Conservation (phyloP, 2,797 vertebrate genomes). For the Dallia pectoralis region DNA sequence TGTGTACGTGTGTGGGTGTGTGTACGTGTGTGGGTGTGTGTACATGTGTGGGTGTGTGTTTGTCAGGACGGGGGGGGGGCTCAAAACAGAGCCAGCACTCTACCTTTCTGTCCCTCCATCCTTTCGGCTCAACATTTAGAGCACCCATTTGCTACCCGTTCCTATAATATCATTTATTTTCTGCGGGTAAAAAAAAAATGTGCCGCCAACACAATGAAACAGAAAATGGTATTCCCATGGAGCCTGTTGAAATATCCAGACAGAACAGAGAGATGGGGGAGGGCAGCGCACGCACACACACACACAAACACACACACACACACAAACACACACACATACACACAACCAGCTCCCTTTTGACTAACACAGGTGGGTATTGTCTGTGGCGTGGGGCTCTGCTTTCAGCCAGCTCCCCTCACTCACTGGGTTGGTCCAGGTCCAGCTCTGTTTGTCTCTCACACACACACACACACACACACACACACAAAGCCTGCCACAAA, state of each 20-base stretch:
- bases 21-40: no score
- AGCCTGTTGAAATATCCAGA: conserved; percentile 62
- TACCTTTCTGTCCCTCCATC: no score
- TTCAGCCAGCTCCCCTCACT: conserved; percentile 66
- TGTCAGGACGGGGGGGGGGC: no score
- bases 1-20: no score
- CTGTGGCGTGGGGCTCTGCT: conserved; percentile 60
- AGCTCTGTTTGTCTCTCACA: conserved; percentile 45
- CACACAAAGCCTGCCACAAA: conserved; percentile 40
- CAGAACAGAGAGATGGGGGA: conserved; percentile 28
- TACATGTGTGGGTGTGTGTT: no score
- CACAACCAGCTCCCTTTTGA: conserved; percentile 45
- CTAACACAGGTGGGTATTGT: conserved; percentile 75
- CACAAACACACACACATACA: conserved; percentile 29
- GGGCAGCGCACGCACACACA: conserved; percentile 25
- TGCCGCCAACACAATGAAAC: conserved; percentile 51
- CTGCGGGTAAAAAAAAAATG: conserved; percentile 47
- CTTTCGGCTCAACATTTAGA: conserved; percentile 30
- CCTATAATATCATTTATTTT: background rate
- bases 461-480: no score
- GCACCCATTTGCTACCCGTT: background rate
- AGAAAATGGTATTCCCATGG: conserved; percentile 53
- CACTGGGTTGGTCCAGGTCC: conserved; percentile 57
- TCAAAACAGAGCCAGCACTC: no score
- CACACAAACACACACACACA: conserved; percentile 35